A percentile compares a stretch with the other conserved stretches of the same genome.
Conservation (phyloP, 1,140 invertebrate genomes). For the Drosophila asahinai region DNA sequence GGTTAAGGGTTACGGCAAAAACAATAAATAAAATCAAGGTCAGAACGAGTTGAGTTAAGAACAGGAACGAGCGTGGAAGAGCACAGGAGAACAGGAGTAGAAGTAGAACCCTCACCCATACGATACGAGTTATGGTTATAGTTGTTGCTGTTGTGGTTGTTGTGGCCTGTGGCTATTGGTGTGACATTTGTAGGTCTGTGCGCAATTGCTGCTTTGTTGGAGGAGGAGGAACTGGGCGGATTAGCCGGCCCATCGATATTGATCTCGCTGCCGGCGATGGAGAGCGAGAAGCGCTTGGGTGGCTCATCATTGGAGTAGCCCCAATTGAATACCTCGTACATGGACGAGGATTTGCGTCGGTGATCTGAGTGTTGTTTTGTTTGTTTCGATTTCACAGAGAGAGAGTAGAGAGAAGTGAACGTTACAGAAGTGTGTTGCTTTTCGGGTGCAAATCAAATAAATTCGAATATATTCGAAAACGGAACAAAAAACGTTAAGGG, state of each 20-base stretch:
- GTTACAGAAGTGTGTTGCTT: conserved; percentile 39
- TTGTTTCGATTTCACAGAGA: conserved; percentile 34
- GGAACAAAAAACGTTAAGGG: conserved; percentile 1
- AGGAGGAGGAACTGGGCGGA: conserved; percentile 34
- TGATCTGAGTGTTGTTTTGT: conserved; percentile 72
- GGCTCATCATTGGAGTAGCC: conserved; percentile 86
- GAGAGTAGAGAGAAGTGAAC: conserved; percentile 45
- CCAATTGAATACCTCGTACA: conserved; percentile 92
- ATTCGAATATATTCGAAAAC: conserved; percentile 26
- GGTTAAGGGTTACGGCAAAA: conserved; percentile 46
- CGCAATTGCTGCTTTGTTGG: conserved; percentile 55
- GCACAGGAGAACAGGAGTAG: conserved; percentile 28
- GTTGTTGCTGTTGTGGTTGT: conserved; percentile 66
- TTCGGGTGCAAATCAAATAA: conserved; percentile 34
- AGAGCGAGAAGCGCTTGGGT: conserved; percentile 83
- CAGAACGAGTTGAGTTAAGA: conserved; percentile 38
- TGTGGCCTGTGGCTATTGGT: conserved; percentile 52
- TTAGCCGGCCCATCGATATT: conserved; percentile 81
- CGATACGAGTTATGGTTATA: conserved; percentile 75
- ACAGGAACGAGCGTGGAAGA: conserved; percentile 39
- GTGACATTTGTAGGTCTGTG: conserved; percentile 56
- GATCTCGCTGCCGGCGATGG: conserved; percentile 81
- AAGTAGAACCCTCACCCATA: conserved; percentile 76
- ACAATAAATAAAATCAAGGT: conserved; percentile 13
- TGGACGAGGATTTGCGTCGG: conserved; percentile 88